Percentiles rank a stretch among this genome's conserved stretches.
phyloP scores from a whole-genome alignment of 1,140 invertebrate genomes.

The Kradibia gibbosae region DNA sequence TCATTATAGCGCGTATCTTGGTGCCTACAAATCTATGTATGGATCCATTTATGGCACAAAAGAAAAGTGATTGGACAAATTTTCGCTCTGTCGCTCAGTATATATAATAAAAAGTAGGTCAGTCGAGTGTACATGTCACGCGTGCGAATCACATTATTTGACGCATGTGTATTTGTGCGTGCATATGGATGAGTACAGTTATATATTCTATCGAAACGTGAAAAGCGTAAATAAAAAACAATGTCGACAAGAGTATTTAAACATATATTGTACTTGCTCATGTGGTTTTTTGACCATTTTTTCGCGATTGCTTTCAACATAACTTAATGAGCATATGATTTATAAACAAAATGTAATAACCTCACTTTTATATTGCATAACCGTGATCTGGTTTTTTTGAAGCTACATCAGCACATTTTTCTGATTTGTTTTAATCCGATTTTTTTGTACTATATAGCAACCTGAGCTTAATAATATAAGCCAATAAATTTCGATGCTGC shows the following conservation, averaged over 20 bases:
- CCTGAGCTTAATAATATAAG: no score
- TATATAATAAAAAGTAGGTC: conserved; percentile 23
- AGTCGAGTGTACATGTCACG: not conserved
- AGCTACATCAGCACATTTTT: conserved; percentile 12
- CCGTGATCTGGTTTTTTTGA: conserved; percentile 9
- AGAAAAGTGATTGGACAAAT: conserved; percentile 11
- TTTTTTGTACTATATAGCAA: not conserved
- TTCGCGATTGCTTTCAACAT: no score
- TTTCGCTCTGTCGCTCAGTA: not conserved
- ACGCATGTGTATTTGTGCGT: no score
- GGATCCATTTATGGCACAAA: conserved; percentile 2
- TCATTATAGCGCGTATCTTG: not conserved
- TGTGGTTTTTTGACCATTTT: not conserved
- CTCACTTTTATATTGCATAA: not conserved
- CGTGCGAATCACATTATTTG: conserved; percentile 1
- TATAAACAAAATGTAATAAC: not conserved
- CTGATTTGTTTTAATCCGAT: not conserved
- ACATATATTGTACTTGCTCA: not conserved
- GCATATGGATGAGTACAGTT: not conserved
- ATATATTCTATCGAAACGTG: not conserved
- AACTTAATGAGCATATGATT: not conserved
- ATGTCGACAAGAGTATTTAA: not conserved
- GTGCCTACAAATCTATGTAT: not conserved
- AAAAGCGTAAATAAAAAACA: conserved; percentile 11
- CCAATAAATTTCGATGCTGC: no score